These are phyloP conservation scores for Pinctada fucata DNA, from an alignment of 2,888 invertebrate species.

Conservation along the genomic window DNA sequence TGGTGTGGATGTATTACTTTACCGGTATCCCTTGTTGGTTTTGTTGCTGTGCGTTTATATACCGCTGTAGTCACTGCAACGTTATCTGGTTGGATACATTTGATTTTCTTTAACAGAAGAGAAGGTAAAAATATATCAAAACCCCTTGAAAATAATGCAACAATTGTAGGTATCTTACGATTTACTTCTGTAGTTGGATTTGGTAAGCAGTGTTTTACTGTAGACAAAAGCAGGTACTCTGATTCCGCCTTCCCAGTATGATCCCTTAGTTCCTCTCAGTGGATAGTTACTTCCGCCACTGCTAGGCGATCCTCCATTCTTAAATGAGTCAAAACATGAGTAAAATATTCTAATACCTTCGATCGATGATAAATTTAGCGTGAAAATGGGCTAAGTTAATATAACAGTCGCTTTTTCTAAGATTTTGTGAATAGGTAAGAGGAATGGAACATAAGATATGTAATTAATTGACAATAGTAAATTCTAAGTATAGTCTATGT, in stretches of 20 bases:
- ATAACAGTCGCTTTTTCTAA: no score
- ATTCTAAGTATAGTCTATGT: no score
- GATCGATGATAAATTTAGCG: background rate
- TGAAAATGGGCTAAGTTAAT: background rate
- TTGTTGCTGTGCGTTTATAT: background rate
- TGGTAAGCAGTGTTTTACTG: conserved; percentile 54
- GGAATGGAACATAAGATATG: no score
- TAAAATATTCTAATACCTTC: background rate
- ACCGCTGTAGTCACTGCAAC: no score
- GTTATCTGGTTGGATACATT: no score
- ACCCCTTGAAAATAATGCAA: no score
- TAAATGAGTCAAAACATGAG: conserved; percentile 9
- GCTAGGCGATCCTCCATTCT: conserved; percentile 74
- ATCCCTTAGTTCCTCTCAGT: conserved; percentile 81
- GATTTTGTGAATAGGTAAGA: no score
- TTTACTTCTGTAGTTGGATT: conserved; percentile 52
- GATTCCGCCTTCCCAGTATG: conserved; percentile 90
- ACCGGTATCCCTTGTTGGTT: background rate
- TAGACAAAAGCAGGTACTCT: conserved; percentile 76
- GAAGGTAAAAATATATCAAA: no score
- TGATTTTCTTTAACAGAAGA: no score
- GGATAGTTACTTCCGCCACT: conserved; percentile 76
- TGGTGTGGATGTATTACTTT: no score
- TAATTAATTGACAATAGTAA: no score
- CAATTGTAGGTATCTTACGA: conserved; percentile 48